Conservation (phyloP, 2,888 invertebrate genomes). For the Pandemis heparana region DNA sequence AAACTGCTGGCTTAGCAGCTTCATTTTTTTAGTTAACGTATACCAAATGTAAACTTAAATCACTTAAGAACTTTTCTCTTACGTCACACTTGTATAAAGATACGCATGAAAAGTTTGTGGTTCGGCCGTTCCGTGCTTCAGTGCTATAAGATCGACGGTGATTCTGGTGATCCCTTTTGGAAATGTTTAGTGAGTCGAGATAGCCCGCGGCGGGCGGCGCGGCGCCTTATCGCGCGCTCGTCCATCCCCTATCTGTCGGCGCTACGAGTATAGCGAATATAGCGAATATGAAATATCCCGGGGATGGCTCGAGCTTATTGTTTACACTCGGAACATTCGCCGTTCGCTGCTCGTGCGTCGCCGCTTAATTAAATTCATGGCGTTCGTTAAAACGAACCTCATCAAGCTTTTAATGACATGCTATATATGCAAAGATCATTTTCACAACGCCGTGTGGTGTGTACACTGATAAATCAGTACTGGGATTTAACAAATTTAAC, state of each 20-base stretch:
- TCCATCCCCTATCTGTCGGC: neutral
- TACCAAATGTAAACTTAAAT: neutral
- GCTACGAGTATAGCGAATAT: too few relatives aligned
- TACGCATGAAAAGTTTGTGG: neutral
- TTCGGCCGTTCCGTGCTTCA: neutral
- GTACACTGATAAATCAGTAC: neutral
- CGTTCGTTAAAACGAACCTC: slow-evolving; percentile 19
- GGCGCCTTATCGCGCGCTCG: neutral
- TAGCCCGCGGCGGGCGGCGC: neutral
- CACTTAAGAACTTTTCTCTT: neutral
- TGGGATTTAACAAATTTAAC: neutral
- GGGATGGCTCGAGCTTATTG: slow-evolving; percentile 4
- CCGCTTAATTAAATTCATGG: neutral
- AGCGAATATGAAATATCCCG: slow-evolving; percentile 11
- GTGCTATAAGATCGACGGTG: neutral
- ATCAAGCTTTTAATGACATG: slow-evolving; percentile 19
- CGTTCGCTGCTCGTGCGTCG: neutral
- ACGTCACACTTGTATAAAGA: neutral
- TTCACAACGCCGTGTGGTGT: neutral
- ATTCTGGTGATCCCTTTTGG: slow-evolving; percentile 13
- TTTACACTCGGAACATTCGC: neutral
- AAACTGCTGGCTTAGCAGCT: neutral
- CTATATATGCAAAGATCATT: slow-evolving; percentile 13
- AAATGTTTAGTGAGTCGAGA: neutral
- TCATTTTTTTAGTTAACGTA: too few relatives aligned